Conservation (phyloP, 2,113 vertebrate genomes). For the Cebidichthys violaceus region DNA sequence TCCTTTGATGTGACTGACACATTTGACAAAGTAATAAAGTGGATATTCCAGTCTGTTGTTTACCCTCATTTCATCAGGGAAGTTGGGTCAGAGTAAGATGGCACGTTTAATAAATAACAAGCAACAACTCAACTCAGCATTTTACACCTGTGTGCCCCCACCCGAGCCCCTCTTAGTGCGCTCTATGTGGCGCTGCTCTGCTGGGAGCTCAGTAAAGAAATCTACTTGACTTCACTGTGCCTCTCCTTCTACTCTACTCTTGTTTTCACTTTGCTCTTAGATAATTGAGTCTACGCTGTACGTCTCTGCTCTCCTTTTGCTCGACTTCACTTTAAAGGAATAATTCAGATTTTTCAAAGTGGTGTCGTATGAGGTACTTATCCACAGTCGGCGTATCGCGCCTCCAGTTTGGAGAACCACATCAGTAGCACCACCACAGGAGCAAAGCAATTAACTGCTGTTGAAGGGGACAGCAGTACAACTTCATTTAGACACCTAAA, state of each 20-base stretch:
- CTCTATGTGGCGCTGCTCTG: neutral
- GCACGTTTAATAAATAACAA: constrained; percentile 5
- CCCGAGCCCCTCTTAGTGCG: neutral
- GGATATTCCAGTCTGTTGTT: constrained; percentile 14
- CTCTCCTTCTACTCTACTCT: neutral
- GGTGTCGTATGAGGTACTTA: neutral
- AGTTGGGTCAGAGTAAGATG: neutral
- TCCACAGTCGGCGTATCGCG: neutral
- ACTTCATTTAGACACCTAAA: neutral
- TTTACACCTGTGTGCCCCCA: neutral
- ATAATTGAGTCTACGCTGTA: neutral
- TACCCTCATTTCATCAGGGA: neutral
- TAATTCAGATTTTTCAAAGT: neutral
- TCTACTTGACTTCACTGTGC: neutral
- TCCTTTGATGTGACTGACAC: constrained; percentile 28
- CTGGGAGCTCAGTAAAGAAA: neutral
- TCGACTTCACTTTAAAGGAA: neutral
- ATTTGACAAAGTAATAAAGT: constrained; percentile 34
- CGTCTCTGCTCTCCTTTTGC: neutral
- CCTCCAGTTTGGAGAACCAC: neutral
- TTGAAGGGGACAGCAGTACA: neutral
- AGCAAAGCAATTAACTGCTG: neutral
- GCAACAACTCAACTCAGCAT: neutral
- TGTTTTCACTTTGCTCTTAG: neutral
- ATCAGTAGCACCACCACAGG: neutral